Evolutionary conservation across 37 sponge, comb jelly and placozoan genomes (phyloP), one percentile per base, ranked within the genome.

Genomic region (Petrosia ficiformis): DNA sequence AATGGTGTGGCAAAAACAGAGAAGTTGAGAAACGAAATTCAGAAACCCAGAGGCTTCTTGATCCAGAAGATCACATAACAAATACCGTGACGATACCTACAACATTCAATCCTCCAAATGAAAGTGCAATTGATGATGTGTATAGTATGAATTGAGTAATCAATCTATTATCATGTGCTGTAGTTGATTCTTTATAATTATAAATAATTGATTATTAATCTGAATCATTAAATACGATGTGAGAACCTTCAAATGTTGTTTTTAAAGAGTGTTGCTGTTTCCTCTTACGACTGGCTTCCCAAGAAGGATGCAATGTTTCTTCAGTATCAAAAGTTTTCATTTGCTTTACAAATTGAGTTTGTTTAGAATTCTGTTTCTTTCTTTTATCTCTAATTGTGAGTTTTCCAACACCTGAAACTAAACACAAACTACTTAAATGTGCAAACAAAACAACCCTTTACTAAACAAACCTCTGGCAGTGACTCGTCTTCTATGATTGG

Each of bases 231-330:
- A 90, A 85, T 4, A 85, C 65, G 38, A 66, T 81, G 67, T 41
- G 73, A 42, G 76, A 57, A 61, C 91, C 91, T 39, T 85, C 58
- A 65, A 85, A 85, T 26, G 54, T 19, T 48, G 8, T 8, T 48
- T 72, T 24, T 25, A 29, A 34, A 26, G 80, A 65, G 25, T 76
- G 60, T 30, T 73, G 54, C 16, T 67, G 14, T 31, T 80, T 89
- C 67, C 40, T 74, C 61, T 38, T 70, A 32, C 54, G 83, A 39
- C 72, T 79, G 14, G 91, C 91, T 37, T 39, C 78, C 91, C 91
- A 85, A 19, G 91, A 90, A n/a, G 91, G 91, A 35, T 90, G 91
- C 24, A 89, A 11, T 1, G 31, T 21, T 5, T 58, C 8, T 33
- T 68, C 71, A 16, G 22, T 22, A 22, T 16, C 21, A 54, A 21